These are phyloP conservation scores for Hirtodrosophila confusa DNA, from an alignment of 2,888 invertebrate genomes.

Conservation along the genomic window DNA sequence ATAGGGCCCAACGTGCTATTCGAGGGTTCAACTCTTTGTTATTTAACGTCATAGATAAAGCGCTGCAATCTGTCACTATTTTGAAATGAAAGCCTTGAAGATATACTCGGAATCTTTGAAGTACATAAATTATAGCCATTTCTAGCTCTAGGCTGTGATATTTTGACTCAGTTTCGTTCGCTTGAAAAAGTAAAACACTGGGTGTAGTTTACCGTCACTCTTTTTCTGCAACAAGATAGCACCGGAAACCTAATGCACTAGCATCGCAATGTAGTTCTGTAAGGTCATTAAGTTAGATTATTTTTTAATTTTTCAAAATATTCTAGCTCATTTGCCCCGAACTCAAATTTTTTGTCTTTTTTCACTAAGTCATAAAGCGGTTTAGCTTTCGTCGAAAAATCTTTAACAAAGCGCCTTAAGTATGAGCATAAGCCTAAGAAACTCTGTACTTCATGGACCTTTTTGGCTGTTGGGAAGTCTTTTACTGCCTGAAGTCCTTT, in stretches of 20 bases:
- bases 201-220: conserved; percentile 1
- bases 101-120: too few relatives aligned
- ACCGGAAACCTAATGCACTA: conserved; percentile 13
- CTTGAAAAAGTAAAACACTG: neutral
- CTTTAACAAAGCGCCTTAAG: conserved; percentile 34
- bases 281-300: conserved; percentile 2
- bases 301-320: conserved; percentile 24
- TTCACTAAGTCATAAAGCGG: conserved; percentile 25
- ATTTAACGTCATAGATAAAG: neutral
- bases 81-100: too few relatives aligned
- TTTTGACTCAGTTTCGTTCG: neutral
- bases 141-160: too few relatives aligned
- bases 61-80: neutral
- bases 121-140: too few relatives aligned
- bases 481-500: conserved; percentile 3
- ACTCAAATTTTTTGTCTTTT: conserved; percentile 22
- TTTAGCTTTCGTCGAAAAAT: conserved; percentile 32
- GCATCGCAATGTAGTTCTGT: conserved; percentile 18
- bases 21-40: neutral
- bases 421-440: conserved; percentile 30
- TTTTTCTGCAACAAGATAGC: conserved; percentile 4
- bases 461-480: conserved; percentile 10
- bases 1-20: neutral
- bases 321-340: conserved; percentile 4
- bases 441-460: conserved; percentile 15